Evolutionary conservation across 1,140 invertebrate genomes (phyloP), one percentile per base, ranked within the genome.

Genomic region (Apis mellifera): DNA sequence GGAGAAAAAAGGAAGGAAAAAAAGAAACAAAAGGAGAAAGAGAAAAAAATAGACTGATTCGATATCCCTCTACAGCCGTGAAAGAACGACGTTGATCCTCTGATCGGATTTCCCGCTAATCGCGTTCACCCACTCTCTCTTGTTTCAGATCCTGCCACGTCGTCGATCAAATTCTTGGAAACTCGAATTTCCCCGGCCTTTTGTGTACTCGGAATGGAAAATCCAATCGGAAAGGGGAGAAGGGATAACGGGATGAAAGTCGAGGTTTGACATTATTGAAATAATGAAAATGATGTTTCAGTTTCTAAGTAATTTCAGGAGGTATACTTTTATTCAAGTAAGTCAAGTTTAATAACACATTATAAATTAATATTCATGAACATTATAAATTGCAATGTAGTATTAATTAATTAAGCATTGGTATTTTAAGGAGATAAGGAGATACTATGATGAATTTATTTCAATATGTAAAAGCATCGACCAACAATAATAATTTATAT

Each of bases 31-130:
- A 26, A n/a, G 11, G 26, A 59, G 32, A 50, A 69, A 42, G 17
- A 21, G 17, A 57, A 60, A 62, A n/a, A 66, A 76, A 57, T 50
- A 52, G 48, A 60, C 74, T 52, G 62, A 48, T 65, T 50, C 60
- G 73, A 72, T 77, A 82, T 54, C 85, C 84, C 70, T 77, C 48
- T 54, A 23, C 9, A 15, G 50, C 62, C 32, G n/a, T 52, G 75
- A 71, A 69, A 57, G 55, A 76, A 79, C 75, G 75, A 70, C 68
- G 85, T 87, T 83, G 85, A 87, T 87, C 84, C 84, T 26, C 65
- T 86, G 75, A 86, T 86, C 84, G n/a, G 76, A 87, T 87, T 86
- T 76, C 54, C 52, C 80, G 57, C 69, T 86, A 87, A 83, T 87
- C 76, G 86, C 54, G 80, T 76, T 77, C 65, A 17, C 62, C 60